A percentile compares a stretch with the other conserved stretches of the same genome.
Conservation (phyloP, 2,113 vertebrate species). For the Lasiurus cinereus region DNA sequence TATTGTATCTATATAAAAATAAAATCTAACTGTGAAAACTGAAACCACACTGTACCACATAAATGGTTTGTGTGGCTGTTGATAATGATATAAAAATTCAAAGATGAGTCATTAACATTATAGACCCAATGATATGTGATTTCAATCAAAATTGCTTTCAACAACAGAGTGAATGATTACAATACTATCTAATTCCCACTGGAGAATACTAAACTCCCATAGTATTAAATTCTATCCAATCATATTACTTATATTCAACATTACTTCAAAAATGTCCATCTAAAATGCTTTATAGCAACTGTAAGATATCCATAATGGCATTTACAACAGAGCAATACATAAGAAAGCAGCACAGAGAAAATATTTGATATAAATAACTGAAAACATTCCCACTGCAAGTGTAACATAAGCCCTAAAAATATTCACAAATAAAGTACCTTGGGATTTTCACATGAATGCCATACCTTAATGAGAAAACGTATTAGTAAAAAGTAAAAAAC, state of each 20-base stretch:
- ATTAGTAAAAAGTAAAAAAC: background rate
- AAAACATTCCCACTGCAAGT: constrained; percentile 53
- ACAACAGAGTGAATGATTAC: constrained; percentile 41
- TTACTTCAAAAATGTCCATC: constrained; percentile 44
- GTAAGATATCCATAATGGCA: constrained; percentile 24
- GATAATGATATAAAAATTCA: constrained; percentile 63
- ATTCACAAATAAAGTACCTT: background rate
- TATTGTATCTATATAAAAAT: constrained; percentile 4
- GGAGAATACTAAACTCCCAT: constrained; percentile 19
- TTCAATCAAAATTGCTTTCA: constrained; percentile 62
- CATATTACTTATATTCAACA: background rate
- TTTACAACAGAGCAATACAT: constrained; percentile 2
- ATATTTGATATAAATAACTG: constrained; percentile 67
- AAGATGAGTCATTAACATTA: constrained; percentile 40
- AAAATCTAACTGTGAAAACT: background rate
- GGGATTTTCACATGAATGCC: constrained; percentile 33
- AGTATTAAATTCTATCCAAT: constrained; percentile 42
- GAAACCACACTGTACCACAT: background rate
- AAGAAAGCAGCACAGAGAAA: background rate
- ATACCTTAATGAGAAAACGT: background rate
- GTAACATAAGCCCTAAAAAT: background rate
- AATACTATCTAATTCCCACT: background rate
- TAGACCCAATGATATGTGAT: background rate
- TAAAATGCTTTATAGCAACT: constrained; percentile 46
- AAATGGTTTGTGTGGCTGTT: constrained; percentile 5